Evolutionary conservation across 2,113 vertebrate genomes (phyloP), one percentile per base, ranked within the genome.

Genomic region (Chaetura pelagica): DNA sequence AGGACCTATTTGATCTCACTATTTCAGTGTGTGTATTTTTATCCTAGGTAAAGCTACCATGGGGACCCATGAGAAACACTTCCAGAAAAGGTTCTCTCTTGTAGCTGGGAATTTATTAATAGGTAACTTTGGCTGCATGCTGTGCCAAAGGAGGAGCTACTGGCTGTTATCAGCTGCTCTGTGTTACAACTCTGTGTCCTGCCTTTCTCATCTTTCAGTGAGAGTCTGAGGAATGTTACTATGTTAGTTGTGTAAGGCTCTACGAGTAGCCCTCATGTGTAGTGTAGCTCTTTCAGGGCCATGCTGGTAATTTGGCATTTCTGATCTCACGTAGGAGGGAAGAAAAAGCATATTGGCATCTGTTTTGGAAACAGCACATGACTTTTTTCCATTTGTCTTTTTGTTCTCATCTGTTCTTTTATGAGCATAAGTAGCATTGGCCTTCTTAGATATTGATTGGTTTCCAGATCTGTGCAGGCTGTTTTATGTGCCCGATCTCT

Each of bases 41-140:
- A 3, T 38, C 10, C 22, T 74, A 75, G 42, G 38, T 44, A 81
- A 84, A 58, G 19, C 38, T 84, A 1, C 0, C 0, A 5, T 78
- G 34, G 64, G 46, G 34, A 57, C 18, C 0, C 4, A 29, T 66
- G 30, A 23, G 35, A 66, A 92, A 26, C 3, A 0, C 5, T 88
- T 78, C 24, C 26, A 73, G 71, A 66, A 79, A 81, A 62, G 15
- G 4, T 35, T 57, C 0, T 71, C 7, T 78, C 44, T 55, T 68
- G n/a, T 75, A 83, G 40, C 12, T 48, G 38, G 55, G 63, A 46
- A 58, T 90, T 89, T 94, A 32, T 67, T 75, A 44, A 49, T 10
- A 19, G 46, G 35, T 73, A 35, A 5, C 63, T 66, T 66, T 77
- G 73, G 57, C 59, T 72, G 6, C 6, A 11, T 51, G 61, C 51